A percentile compares a stretch with the other conserved stretches of the same genome.
phyloP scores from a whole-genome alignment of 2,113 vertebrate species.

The Hipposideros armiger region DNA sequence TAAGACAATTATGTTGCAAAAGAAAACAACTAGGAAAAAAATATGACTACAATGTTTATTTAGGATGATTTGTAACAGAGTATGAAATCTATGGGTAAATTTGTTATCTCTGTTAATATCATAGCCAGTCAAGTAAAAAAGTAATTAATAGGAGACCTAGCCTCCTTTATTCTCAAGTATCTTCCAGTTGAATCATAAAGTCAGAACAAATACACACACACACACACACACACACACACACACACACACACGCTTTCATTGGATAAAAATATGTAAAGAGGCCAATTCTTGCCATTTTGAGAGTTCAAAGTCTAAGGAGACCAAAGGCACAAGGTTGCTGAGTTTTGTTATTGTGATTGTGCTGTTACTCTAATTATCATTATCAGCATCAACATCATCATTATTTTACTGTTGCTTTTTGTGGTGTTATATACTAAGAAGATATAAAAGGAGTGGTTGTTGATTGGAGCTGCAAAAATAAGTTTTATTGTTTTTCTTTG shows the following conservation, averaged over 20 bases:
- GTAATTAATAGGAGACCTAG: conserved; percentile 45
- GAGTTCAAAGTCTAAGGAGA: conserved; percentile 21
- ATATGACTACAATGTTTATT: conserved; percentile 22
- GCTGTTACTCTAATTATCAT: background rate
- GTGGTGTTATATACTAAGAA: background rate
- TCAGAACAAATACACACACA: background rate
- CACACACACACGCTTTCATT: background rate
- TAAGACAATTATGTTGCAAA: background rate
- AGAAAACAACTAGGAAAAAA: conserved; percentile 19
- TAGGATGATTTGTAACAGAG: conserved; percentile 30
- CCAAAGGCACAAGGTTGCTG: background rate
- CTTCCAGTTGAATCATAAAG: conserved; percentile 25
- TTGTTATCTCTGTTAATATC: conserved; percentile 41
- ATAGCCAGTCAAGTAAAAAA: conserved; percentile 52
- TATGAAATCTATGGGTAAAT: conserved; percentile 39
- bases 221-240: background rate
- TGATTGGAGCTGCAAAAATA: background rate
- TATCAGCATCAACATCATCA: background rate
- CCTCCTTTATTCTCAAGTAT: conserved; percentile 10
- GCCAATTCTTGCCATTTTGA: background rate
- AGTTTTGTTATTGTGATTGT: background rate
- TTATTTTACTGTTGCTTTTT: background rate
- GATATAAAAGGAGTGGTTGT: background rate
- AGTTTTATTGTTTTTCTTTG: background rate
- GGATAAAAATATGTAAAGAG: background rate